These are phyloP conservation scores for Lithophane ornitopus DNA, from an alignment of 2,888 invertebrate genomes.

Conservation along the genomic window DNA sequence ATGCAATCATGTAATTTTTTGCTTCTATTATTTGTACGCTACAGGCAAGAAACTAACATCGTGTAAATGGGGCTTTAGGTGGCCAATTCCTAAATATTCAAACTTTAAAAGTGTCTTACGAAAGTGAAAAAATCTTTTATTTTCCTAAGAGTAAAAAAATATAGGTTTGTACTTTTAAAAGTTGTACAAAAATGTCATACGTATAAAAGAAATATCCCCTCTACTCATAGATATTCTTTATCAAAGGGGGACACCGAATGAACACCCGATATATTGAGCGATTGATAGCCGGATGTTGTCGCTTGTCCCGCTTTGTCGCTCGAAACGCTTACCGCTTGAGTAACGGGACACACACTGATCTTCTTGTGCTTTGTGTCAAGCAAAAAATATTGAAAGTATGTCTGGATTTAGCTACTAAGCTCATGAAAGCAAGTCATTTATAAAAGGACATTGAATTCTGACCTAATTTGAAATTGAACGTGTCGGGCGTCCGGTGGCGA, in stretches of 20 bases:
- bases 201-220: slow-evolving; percentile 12
- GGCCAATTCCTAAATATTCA: not conserved
- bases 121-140: not conserved
- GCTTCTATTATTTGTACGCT: not conserved
- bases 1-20: not conserved
- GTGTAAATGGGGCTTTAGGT: not conserved
- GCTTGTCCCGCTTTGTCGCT: slow-evolving; percentile 8
- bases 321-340: slow-evolving; percentile 10
- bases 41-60: not conserved
- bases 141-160: not conserved
- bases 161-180: not conserved
- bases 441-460: slow-evolving; percentile 17
- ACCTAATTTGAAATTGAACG: slow-evolving; percentile 2
- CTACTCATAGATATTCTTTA: slow-evolving; percentile 15
- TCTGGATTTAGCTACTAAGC: not conserved
- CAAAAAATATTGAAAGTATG: slow-evolving; percentile 17
- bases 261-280: slow-evolving; percentile 33
- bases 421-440: slow-evolving; percentile 18
- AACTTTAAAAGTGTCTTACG: not conserved
- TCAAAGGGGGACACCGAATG: too few species aligned
- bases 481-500: too few species aligned
- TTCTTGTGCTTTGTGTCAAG: slow-evolving; percentile 16
- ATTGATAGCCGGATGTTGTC: slow-evolving; percentile 51
- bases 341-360: slow-evolving; percentile 21
- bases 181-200: not conserved